Evolutionary conservation across 2,888 invertebrate genomes (phyloP), one percentile per base, ranked within the genome.

Genomic region (Thymelicus sylvestris): DNA sequence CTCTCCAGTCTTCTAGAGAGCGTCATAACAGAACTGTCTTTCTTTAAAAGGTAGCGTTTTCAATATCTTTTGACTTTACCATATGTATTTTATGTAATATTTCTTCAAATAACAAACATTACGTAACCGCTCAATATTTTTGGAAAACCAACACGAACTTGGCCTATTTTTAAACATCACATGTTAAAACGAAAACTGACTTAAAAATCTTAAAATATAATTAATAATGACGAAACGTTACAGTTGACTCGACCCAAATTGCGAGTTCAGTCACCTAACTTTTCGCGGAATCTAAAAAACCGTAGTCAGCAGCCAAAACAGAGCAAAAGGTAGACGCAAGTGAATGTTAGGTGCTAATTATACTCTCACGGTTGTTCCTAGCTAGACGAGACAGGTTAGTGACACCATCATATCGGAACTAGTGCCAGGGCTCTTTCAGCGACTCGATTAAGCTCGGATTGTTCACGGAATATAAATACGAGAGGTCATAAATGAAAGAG

Each of bases 371-470:
- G 67, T 50, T 24, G 72, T 66, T 67, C 69, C 65, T 50, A 71
- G 66, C 75, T 72, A 77, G 71, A 73, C 67, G 60, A 59, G 79
- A 76, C 80, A 80, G 79, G 81, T 83, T 83, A 83, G 80, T 84
- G 82, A 83, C 86, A 55, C 55, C 19, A 7, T 39, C 48, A 39
- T 31, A 48, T 55, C 31, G 47, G 47, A 55, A 59, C 38, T 4
- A 13, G 24, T 66, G 66, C 66, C 57, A 66, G 66, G 47, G 24
- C 19, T 55, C 24, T 55, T 19, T 55, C 19, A 55, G 10, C 24
- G 24, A 5, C 19, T 24, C 55, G 55, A 55, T 55, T 55, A 55
- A 50, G 24, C 10, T 55, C 24, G 55, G 24, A 55, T 19, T 24
- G 24, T 55, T 55, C 24, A 55, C 24, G 24, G 50, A 55, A 8